Evolutionary conservation across 2,888 invertebrate species (phyloP), one percentile per base, ranked within the genome.

Genomic region (Drosophila neotestacea): DNA sequence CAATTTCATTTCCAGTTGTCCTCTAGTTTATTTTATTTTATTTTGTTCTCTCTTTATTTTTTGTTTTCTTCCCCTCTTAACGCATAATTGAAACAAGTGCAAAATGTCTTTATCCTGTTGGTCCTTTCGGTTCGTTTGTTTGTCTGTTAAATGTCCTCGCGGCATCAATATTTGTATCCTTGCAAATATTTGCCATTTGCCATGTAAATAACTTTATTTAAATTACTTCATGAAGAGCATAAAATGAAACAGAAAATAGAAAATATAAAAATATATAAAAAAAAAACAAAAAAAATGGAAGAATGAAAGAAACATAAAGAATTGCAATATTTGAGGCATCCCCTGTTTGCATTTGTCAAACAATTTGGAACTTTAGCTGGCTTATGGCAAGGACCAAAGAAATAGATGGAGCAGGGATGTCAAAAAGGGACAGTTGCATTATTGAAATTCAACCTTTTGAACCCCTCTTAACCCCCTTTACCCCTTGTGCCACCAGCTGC

Each of bases 11-110:
- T 70, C 69, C 62, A 65, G 36, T 51, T 48, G 13, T 47, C 36
- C 38, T 30, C 16, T n/a, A 22, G 13, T 34, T 36, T 27, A 6
- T n/a, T 13, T 30, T 22, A 4, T 30, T 13, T 30, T 13, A 7
- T 13, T 30, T 30, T 13, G n/a, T 30, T n/a, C 30, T n/a, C 13
- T 13, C 13, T 4, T 13, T 39, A 1, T 16, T 7, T 13, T 0
- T 41, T 4, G 4, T 16, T 52, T 30, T 13, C 6, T 46, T 22
- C 34, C 13, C 11, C 32, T 34, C 50, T 16, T 28, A 16, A 77
- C 81, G 81, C 83, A 83, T 84, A 86, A 87, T 85, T 85, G 87
- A 87, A 85, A 72, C 79, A 76, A 85, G 80, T 82, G 79, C 76
- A 80, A 78, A 84, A 85, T 85, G 85, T 87, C 84, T 87, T 85